Evolutionary conservation across 2,113 vertebrate species (phyloP).

Genomic region (Catharus bicknelli): DNA sequence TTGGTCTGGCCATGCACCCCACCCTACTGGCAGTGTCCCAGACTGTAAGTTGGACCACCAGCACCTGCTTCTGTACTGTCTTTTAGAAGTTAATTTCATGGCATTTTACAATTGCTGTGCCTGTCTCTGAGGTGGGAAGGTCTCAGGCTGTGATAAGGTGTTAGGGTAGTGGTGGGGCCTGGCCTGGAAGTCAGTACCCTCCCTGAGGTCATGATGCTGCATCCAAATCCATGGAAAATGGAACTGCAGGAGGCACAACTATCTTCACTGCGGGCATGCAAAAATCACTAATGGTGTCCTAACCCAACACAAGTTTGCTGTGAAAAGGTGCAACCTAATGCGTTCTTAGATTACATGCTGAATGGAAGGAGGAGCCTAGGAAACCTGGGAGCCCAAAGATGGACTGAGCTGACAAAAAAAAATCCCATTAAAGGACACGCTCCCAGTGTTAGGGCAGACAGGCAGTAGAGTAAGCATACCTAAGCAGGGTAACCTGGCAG

Average conservation of each 20-base stretch:
- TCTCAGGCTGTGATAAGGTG: background rate
- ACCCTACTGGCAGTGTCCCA: background rate
- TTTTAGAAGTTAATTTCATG: background rate
- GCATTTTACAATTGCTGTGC: background rate
- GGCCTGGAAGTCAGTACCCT: background rate
- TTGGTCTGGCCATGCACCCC: background rate
- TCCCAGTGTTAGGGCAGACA: background rate
- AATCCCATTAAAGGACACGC: background rate
- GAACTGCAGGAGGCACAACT: fast-evolving
- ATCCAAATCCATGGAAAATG: background rate
- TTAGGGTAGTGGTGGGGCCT: background rate
- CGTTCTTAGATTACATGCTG: background rate
- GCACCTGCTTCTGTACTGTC: background rate
- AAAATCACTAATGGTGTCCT: background rate
- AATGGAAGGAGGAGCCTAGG: background rate
- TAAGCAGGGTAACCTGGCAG: background rate
- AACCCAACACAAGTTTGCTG: background rate
- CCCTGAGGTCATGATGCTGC: background rate
- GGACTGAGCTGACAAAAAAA: background rate
- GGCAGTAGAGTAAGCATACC: background rate
- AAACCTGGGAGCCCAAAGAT: background rate
- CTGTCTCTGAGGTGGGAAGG: background rate
- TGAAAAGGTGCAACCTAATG: background rate
- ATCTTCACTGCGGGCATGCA: background rate
- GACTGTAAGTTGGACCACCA: background rate